These are phyloP conservation scores for Melangyna quadrimaculata DNA, from an alignment of 2,888 invertebrate species.

Conservation along the genomic window DNA sequence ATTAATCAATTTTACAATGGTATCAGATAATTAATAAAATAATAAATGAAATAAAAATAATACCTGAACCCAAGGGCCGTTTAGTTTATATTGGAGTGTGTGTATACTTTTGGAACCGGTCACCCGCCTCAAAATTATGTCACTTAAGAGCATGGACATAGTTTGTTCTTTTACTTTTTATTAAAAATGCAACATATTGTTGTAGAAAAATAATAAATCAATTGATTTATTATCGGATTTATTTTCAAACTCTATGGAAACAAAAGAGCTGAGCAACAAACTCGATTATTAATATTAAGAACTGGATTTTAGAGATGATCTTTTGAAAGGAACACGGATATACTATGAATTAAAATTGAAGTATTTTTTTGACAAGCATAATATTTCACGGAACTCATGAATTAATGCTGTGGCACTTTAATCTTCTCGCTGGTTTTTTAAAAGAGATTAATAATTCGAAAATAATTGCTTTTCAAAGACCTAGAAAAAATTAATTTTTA, in stretches of 20 bases:
- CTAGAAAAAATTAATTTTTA: no score
- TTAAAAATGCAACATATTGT: slow-evolving; percentile 6
- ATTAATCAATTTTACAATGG: slow-evolving; percentile 15
- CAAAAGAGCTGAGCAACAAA: slow-evolving; percentile 51
- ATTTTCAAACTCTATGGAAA: background rate
- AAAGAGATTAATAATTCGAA: background rate
- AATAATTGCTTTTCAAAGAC: background rate
- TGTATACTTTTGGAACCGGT: slow-evolving; percentile 18
- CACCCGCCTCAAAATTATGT: slow-evolving; percentile 23
- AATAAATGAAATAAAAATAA: background rate
- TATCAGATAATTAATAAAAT: slow-evolving; percentile 13
- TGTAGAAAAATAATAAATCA: slow-evolving; percentile 25
- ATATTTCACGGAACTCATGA: background rate
- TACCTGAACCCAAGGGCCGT: slow-evolving; percentile 22
- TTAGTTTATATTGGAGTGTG: background rate
- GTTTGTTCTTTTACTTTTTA: slow-evolving; percentile 38
- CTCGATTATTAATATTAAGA: background rate
- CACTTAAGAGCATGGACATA: slow-evolving; percentile 37
- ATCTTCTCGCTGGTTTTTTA: background rate
- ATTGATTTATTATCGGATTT: background rate
- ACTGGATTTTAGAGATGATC: background rate
- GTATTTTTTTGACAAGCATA: background rate
- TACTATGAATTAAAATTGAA: background rate
- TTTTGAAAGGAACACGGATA: background rate
- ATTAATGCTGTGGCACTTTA: background rate